Evolutionary conservation across 2,797 vertebrate species (phyloP).

Genomic region (Ciconia nigra): DNA sequence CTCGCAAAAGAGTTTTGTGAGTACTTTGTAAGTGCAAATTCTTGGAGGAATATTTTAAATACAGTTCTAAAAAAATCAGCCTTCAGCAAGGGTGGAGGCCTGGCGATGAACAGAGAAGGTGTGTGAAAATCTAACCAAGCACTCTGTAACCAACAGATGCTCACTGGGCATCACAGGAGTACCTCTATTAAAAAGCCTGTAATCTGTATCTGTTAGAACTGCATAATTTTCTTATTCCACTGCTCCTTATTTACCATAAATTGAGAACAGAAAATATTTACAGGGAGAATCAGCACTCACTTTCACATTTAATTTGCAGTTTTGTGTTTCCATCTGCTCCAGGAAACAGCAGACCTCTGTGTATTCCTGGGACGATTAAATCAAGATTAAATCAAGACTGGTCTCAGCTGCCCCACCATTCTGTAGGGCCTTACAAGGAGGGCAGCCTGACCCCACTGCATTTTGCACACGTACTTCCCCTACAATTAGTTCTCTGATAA

Average conservation of each 20-base stretch:
- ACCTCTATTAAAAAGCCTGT: not conserved
- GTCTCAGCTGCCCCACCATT: not conserved
- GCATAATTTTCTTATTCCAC: not conserved
- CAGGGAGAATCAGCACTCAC: not conserved
- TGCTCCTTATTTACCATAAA: not conserved
- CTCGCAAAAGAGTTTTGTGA: not conserved
- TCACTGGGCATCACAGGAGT: not conserved
- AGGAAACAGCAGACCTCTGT: not conserved
- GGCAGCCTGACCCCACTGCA: not conserved
- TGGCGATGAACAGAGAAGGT: not conserved
- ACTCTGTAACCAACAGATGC: not conserved
- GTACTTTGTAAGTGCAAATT: not conserved
- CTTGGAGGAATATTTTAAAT: not conserved
- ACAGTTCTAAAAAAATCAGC: not conserved
- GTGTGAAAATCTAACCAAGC: not conserved
- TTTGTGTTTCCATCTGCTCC: not conserved
- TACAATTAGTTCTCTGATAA: not conserved
- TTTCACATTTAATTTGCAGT: constrained; percentile 1
- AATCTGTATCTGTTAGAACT: not conserved
- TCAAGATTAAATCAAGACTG: not conserved
- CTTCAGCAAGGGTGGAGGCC: not conserved
- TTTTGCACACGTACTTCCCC: not conserved
- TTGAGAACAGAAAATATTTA: constrained; percentile 8
- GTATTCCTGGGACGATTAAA: not conserved
- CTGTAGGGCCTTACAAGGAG: not conserved